phyloP scores from a whole-genome alignment of 2,113 vertebrate genomes.

The Solenodon paradoxus region DNA sequence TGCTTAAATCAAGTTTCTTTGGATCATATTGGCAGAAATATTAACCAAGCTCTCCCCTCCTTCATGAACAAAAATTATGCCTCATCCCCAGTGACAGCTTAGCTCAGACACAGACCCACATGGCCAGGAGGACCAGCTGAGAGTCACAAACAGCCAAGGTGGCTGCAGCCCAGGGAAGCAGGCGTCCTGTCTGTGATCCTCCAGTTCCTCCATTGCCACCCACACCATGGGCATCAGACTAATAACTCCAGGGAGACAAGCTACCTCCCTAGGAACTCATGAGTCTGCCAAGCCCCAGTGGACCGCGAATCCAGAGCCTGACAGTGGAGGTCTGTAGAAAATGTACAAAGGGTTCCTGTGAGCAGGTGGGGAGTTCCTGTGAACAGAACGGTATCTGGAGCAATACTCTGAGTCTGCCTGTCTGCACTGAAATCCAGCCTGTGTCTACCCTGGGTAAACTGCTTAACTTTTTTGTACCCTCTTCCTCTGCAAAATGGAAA shows the following conservation, averaged over 20 bases:
- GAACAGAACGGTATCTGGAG: not conserved
- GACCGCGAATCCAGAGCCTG: not conserved
- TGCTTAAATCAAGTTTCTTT: not conserved
- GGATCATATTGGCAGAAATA: not conserved
- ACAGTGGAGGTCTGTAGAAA: not conserved
- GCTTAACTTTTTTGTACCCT: not conserved
- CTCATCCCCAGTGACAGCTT: not conserved
- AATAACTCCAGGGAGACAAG: not conserved
- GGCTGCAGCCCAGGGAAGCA: not conserved
- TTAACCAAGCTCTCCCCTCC: not conserved
- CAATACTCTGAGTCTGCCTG: not conserved
- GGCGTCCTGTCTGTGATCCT: not conserved
- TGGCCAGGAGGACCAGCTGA: not conserved
- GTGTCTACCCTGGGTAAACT: not conserved
- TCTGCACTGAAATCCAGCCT: not conserved
- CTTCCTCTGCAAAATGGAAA: not conserved
- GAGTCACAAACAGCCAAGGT: not conserved
- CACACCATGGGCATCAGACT: not conserved
- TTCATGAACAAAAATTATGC: not conserved
- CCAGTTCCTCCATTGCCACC: too few species aligned
- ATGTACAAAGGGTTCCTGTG: rapidly evolving
- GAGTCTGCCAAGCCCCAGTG: not conserved
- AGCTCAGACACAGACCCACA: not conserved
- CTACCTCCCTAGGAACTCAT: too few species aligned
- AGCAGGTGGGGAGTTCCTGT: not conserved